Conservation (phyloP, 2,888 invertebrate genomes). For the Hipparchia semele region DNA sequence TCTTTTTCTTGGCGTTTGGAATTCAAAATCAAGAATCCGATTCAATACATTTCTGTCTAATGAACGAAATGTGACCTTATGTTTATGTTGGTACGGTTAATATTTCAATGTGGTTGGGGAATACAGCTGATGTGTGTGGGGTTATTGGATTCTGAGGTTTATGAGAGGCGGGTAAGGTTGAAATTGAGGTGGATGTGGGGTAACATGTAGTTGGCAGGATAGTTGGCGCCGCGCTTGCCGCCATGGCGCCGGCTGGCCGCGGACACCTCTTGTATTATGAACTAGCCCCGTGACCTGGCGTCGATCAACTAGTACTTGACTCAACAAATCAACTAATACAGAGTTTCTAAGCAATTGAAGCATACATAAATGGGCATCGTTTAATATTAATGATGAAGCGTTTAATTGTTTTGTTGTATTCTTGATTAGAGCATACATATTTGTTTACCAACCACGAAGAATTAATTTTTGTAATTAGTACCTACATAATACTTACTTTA, state of each 20-base stretch:
- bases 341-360: slow-evolving; percentile 63
- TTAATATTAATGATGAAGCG: slow-evolving; percentile 48
- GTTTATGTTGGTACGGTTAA: slow-evolving; percentile 44
- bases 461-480: too few relatives aligned
- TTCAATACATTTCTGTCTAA: slow-evolving; percentile 47
- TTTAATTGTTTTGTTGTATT: slow-evolving; percentile 12
- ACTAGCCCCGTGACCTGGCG: slow-evolving; percentile 80
- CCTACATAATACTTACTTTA: background rate
- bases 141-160: slow-evolving; percentile 44
- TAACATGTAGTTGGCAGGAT: slow-evolving; percentile 67
- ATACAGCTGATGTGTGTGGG: slow-evolving; percentile 54
- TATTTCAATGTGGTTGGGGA: slow-evolving; percentile 47
- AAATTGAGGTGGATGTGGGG: slow-evolving; percentile 42
- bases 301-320: slow-evolving; percentile 79
- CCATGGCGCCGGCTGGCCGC: slow-evolving; percentile 80
- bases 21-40: slow-evolving; percentile 77
- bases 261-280: slow-evolving; percentile 81
- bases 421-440: background rate
- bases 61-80: slow-evolving; percentile 44
- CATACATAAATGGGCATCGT: slow-evolving; percentile 50
- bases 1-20: slow-evolving; percentile 74
- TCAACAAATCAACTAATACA: slow-evolving; percentile 66
- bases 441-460: background rate
- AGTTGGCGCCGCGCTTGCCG: slow-evolving; percentile 77
- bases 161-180: slow-evolving; percentile 39